Evolutionary conservation across 1,140 invertebrate species (phyloP).

Genomic region (Drosophila parvula): DNA sequence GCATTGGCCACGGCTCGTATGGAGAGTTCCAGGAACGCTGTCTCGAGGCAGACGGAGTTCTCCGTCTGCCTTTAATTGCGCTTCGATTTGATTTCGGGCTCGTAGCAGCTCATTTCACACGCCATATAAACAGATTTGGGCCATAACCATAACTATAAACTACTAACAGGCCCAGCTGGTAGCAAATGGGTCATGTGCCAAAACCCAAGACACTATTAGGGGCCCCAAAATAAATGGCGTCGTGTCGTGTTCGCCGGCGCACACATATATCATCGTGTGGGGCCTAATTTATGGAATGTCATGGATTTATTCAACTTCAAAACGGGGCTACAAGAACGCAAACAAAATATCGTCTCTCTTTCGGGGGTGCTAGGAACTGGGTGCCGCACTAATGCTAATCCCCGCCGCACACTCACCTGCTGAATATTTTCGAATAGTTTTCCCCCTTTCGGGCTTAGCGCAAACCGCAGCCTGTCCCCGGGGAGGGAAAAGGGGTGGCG

Average conservation of each 20-base stretch:
- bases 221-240: constrained; percentile 9
- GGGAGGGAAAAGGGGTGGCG: constrained; percentile 8
- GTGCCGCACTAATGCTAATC: constrained; percentile 13
- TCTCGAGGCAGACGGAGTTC: background rate
- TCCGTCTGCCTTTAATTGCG: constrained; percentile 33
- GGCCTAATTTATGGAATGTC: constrained; percentile 51
- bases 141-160: constrained; percentile 20
- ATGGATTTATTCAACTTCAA: constrained; percentile 27
- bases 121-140: constrained; percentile 22
- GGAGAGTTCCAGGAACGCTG: constrained; percentile 30
- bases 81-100: constrained; percentile 21
- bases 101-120: constrained; percentile 37
- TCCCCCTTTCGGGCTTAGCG: constrained; percentile 25
- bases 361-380: constrained; percentile 8
- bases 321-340: constrained; percentile 31
- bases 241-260: constrained; percentile 27
- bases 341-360: background rate
- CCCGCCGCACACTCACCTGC: constrained; percentile 23
- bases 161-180: constrained; percentile 23
- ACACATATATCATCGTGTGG: constrained; percentile 28
- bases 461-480: constrained; percentile 48
- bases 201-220: constrained; percentile 29
- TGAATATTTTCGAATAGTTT: constrained; percentile 17
- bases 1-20: constrained; percentile 51
- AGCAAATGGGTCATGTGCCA: constrained; percentile 60